A percentile compares a stretch with the other conserved stretches of the same genome.
phyloP scores from a whole-genome alignment of 2,113 vertebrate genomes.

The Melanotaenia duboulayi region DNA sequence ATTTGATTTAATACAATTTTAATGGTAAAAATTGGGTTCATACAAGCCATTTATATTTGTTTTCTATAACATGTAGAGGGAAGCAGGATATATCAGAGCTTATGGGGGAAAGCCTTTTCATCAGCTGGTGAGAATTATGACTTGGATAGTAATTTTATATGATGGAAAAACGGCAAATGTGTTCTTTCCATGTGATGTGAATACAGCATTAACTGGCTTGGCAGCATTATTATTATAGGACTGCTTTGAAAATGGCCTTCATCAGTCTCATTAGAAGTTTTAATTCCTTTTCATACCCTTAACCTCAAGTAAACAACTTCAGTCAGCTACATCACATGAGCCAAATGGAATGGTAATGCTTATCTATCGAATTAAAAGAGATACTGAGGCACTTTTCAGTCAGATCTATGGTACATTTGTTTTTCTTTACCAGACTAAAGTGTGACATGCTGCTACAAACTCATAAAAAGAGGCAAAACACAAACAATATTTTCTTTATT shows the following conservation, averaged over 20 bases:
- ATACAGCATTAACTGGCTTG: not conserved
- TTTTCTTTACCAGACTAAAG: not conserved
- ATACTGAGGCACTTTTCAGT: not conserved
- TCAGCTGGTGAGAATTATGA: slow-evolving; percentile 19
- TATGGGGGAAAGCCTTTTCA: not conserved
- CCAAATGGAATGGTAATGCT: not conserved
- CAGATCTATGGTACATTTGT: slow-evolving; percentile 3
- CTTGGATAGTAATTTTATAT: slow-evolving; percentile 43
- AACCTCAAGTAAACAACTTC: not conserved
- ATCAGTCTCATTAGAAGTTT: not conserved
- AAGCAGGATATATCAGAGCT: slow-evolving; percentile 8
- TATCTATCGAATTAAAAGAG: not conserved
- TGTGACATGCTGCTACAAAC: not conserved
- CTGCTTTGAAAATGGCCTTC: slow-evolving; percentile 3
- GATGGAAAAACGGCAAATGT: slow-evolving; percentile 47
- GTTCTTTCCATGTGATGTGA: slow-evolving; percentile 28
- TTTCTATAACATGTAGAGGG: slow-evolving; percentile 7
- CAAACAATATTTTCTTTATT: not conserved
- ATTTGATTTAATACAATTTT: not conserved
- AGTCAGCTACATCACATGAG: not conserved
- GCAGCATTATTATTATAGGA: slow-evolving; percentile 16
- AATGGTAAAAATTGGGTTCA: slow-evolving; percentile 3
- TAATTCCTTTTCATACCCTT: not conserved
- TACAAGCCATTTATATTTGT: slow-evolving; percentile 8
- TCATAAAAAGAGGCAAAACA: not conserved